These are phyloP conservation scores for Paragorgia papillata DNA, from an alignment of 92 coral and sea anemone species.

Conservation along the genomic window DNA sequence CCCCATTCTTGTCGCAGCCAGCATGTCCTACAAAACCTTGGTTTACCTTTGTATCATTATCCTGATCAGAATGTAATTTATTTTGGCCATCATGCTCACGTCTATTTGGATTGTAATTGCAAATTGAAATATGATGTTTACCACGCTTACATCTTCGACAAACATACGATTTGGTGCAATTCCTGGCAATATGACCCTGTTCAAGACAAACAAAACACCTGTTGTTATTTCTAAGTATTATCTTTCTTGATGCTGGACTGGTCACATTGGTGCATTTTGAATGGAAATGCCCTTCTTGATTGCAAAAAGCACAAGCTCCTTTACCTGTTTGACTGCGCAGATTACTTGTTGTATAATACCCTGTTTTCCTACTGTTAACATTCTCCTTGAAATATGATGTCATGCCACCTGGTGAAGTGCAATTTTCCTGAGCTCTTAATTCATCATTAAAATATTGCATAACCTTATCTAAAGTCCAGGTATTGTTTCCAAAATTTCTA, in stretches of 20 bases:
- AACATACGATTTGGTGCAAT: slow-evolving; percentile 3
- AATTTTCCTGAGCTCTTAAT: background rate
- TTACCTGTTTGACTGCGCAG: background rate
- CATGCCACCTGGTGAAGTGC: background rate
- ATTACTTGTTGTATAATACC: background rate
- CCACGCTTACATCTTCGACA: slow-evolving; percentile 2
- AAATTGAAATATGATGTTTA: slow-evolving; percentile 11
- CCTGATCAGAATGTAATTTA: too few relatives aligned
- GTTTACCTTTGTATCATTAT: too few relatives aligned
- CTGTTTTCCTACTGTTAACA: background rate
- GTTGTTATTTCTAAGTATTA: background rate
- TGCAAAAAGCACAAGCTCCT: background rate
- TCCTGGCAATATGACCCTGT: background rate
- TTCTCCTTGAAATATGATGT: too few relatives aligned
- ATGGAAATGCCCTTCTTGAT: background rate
- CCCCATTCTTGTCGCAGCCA: too few relatives aligned
- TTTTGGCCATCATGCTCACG: too few relatives aligned
- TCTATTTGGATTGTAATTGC: too few relatives aligned
- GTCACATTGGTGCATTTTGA: slow-evolving; percentile 1
- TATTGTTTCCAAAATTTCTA: background rate
- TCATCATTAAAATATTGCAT: background rate
- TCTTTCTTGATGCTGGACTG: slow-evolving; percentile 1
- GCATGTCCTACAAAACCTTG: too few relatives aligned
- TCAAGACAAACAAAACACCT: slow-evolving; percentile 12
- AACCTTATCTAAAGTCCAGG: background rate